Percentiles rank a stretch among this genome's conserved stretches.
phyloP scores from a whole-genome alignment of 2,888 invertebrate genomes.

The Cheilosia impressa region DNA sequence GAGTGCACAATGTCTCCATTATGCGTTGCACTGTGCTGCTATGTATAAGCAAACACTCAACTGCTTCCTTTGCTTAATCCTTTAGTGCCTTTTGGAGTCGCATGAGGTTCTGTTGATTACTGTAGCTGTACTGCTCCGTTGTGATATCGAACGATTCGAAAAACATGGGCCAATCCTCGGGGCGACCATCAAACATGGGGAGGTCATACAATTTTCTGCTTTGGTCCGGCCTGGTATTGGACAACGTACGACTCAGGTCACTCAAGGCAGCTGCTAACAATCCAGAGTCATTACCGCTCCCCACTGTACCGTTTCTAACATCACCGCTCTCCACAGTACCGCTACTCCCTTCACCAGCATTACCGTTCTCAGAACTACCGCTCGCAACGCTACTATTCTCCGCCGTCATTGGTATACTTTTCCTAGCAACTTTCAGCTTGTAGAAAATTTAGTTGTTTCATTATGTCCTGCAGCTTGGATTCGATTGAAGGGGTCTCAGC shows the following conservation, averaged over 20 bases:
- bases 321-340: not conserved
- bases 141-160: not conserved
- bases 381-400: not conserved
- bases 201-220: slow-evolving; percentile 12
- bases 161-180: slow-evolving; percentile 18
- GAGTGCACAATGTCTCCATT: not conserved
- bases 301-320: not conserved
- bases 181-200: slow-evolving; percentile 2
- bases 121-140: slow-evolving; percentile 5
- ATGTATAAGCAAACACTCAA: slow-evolving; percentile 56
- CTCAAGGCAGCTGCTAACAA: not conserved
- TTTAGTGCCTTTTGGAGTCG: slow-evolving; percentile 40
- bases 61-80: slow-evolving; percentile 46
- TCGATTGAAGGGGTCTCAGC: no score
- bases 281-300: slow-evolving; percentile 12
- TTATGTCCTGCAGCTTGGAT: no score
- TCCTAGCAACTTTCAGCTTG: no score
- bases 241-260: slow-evolving; percentile 14
- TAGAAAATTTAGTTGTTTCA: no score
- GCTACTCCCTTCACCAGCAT: no score
- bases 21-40: slow-evolving; percentile 11
- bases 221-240: not conserved
- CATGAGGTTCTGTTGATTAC: not conserved
- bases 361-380: not conserved
- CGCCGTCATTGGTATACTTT: no score